Conservation (phyloP, 2,797 vertebrate species). For the Cottoperca gobio region DNA sequence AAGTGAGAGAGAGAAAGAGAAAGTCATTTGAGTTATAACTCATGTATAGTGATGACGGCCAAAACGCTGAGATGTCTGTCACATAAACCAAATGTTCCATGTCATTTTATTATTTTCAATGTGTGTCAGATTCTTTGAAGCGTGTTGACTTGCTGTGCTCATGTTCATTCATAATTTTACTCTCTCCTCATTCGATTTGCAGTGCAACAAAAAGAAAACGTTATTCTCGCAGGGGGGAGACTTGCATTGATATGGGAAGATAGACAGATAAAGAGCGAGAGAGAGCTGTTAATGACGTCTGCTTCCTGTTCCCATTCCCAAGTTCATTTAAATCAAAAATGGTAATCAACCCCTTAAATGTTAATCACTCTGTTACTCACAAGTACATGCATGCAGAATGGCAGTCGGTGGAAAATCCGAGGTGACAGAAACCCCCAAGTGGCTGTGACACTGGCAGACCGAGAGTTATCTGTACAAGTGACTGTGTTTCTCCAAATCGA, state of each 20-base stretch:
- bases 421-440: constrained; percentile 52
- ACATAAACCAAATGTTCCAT: constrained; percentile 2
- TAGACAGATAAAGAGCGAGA: not conserved
- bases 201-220: not conserved
- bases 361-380: constrained; percentile 42
- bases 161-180: constrained; percentile 6
- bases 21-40: not conserved
- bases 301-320: constrained; percentile 27
- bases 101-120: constrained; percentile 2
- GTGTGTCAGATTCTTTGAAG: not conserved
- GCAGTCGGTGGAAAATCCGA: constrained; percentile 42
- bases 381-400: constrained; percentile 23
- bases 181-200: constrained; percentile 1
- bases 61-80: constrained; percentile 9
- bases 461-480: constrained; percentile 41
- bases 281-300: constrained; percentile 42
- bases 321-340: constrained; percentile 29
- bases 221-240: not conserved
- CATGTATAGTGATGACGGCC: not conserved
- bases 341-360: constrained; percentile 45
- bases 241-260: not conserved
- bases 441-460: constrained; percentile 35
- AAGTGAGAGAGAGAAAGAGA: constrained; percentile 9
- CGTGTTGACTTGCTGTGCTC: not conserved
- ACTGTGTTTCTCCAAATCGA: constrained; percentile 42